Evolutionary conservation across 2,797 vertebrate genomes (phyloP).

Genomic region (Notamacropus eugenii): DNA sequence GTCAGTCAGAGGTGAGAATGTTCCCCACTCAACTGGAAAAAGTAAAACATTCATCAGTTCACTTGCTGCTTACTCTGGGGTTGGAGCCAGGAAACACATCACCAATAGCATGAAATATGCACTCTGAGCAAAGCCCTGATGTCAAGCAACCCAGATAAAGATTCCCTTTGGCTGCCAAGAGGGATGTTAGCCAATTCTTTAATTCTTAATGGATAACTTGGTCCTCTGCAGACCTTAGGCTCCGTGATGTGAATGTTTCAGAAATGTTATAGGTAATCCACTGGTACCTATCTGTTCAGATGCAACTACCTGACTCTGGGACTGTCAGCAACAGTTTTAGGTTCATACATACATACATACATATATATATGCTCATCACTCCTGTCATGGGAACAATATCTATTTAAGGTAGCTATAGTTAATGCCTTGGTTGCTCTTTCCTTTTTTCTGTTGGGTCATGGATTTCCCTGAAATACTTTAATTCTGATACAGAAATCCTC

Average conservation of each 20-base stretch:
- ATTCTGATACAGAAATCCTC: neutral
- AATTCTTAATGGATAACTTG: conserved; percentile 37
- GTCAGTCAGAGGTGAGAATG: neutral
- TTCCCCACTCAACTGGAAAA: conserved; percentile 43
- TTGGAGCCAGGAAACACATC: neutral
- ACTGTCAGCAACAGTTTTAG: conserved; percentile 56
- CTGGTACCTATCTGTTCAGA: conserved; percentile 56
- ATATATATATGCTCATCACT: neutral
- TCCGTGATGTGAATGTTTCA: conserved; percentile 52
- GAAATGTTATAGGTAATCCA: conserved; percentile 18
- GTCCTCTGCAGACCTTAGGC: conserved; percentile 43
- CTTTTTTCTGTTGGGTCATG: conserved; percentile 40
- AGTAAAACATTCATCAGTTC: conserved; percentile 31
- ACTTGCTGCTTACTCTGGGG: neutral
- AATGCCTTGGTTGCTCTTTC: conserved; percentile 47
- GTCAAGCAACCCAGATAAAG: conserved; percentile 28
- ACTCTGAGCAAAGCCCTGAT: neutral
- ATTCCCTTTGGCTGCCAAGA: neutral
- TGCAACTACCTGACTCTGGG: conserved; percentile 41
- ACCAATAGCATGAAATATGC: neutral
- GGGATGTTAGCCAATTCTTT: conserved; percentile 41
- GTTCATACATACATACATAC: too few relatives aligned
- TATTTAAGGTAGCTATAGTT: conserved; percentile 45
- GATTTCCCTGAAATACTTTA: neutral
- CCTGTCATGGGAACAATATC: neutral